Base-by-base conservation (phyloP, 2,797 vertebrate genomes). In the Calcarius lapponicus region DNA sequence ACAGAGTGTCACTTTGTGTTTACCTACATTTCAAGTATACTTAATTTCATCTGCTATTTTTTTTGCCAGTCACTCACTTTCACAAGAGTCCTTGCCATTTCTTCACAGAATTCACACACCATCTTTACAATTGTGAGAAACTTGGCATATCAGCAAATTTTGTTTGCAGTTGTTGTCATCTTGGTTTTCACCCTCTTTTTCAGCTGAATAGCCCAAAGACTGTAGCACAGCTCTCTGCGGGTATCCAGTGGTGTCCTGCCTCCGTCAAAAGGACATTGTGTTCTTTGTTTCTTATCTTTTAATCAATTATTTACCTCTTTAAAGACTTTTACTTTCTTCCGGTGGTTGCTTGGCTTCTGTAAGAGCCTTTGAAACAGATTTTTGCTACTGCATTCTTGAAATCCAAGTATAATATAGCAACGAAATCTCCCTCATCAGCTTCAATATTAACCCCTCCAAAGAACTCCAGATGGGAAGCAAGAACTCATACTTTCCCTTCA, bases 231-330 rank as follows among this genome's bases (percentile, higher is more conserved):
- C 58, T 79, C 19, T 74, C 32, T 66, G 8, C 36, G 36, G 17
- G 8, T 66, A 82, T 66, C 31, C 60, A 70, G 43, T 48, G 17
- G 5, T 79, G 38, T 57, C 53, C 57, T 75, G 17, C 45, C 22
- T 88, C 20, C 1, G 0, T 22, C 64, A 31, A 6, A 80, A 94
- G 76, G 92, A 72, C 62, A 58, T 1, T 17, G 17, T 36, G 61
- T 80, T 88, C 87, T 80, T 61, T 72, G 6, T 87, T 93, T 91
- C 58, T 54, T 83, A 25, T 31, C 47, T 80, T 80, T 80, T 79
- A 88, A 90, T 91, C 38, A 91, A 91, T 94, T 92, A 86, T 91
- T 95, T 90, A 91, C 66, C 38, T 60, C 22, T 92, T 88, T 90
- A 85, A 94, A 76, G 88, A 71, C 45, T 54, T 86, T 17, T 29